Percentiles rank a stretch among this genome's conserved stretches.
Conservation (phyloP, 2,113 vertebrate genomes). For the Pseudorasbora parva region DNA sequence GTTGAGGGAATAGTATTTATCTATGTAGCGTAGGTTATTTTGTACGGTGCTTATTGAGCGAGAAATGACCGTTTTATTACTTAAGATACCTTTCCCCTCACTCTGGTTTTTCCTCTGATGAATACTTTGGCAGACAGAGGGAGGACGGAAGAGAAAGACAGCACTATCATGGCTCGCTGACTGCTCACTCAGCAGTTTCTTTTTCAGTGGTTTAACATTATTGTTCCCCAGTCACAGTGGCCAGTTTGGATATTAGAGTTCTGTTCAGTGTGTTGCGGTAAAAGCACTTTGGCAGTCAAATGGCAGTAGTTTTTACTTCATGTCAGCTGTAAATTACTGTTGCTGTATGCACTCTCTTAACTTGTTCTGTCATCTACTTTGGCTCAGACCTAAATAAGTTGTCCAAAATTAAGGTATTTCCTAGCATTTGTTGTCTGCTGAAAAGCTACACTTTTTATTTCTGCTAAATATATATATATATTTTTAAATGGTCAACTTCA, state of each 20-base stretch:
- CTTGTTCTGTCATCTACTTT: constrained; percentile 56
- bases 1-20: constrained; percentile 42
- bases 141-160: constrained; percentile 16
- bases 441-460: constrained; percentile 64
- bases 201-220: constrained; percentile 57
- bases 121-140: constrained; percentile 53
- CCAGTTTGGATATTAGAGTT: constrained; percentile 64
- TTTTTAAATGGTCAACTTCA: too few species aligned
- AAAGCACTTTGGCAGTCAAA: constrained; percentile 63
- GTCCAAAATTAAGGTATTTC: neutral
- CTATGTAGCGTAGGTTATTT: constrained; percentile 26
- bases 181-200: constrained; percentile 60
- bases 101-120: constrained; percentile 48
- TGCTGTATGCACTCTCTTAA: constrained; percentile 57
- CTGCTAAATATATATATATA: too few species aligned
- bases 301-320: constrained; percentile 51
- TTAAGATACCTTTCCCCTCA: constrained; percentile 44
- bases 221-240: constrained; percentile 61
- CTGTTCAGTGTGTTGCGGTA: constrained; percentile 58
- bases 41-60: constrained; percentile 29
- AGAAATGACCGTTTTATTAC: constrained; percentile 45
- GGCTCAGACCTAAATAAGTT: constrained; percentile 1
- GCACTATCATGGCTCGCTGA: constrained; percentile 51
- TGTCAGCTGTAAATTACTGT: constrained; percentile 68
- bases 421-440: neutral